Base-by-base conservation (phyloP, 1,140 invertebrate species). In the Acromyrmex echinatior region DNA sequence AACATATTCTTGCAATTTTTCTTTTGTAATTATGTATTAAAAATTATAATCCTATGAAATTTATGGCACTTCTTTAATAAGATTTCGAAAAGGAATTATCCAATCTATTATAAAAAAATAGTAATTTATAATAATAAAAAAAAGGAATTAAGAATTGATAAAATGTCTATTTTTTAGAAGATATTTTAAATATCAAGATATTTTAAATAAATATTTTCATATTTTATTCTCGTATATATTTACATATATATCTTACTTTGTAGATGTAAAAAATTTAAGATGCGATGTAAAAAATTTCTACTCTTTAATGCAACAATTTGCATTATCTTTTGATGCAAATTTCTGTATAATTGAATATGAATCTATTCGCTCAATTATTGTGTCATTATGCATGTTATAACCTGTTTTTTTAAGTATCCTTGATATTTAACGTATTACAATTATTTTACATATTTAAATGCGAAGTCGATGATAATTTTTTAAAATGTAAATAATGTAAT, bases 361-460 rank as follows among this genome's bases (percentile, higher is more conserved):
- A 39, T 81, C 21, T 14, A 14, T 45, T 45, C 2, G 9, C 39
- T 45, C 39, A 45, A 45, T 14, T 16, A 51, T 51, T 51, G 14
- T 5, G 49, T 51, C 14, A 25, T 16, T 39, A 21, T 6, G 28
- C 28, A 56, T 66, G 3, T 51, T 31, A 12, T 10, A 80, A 2
- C 7, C 3, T 80, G 45, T 53, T 35, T 79, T 68, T 68, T 1
- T 12, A 45, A 31, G 31, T 45, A 28, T 28, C 10, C 16, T 51
- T 79, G 77, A 65, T 58, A 5, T 21, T 66, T 79, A 63, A 51
- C 51, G 63, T 35, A 21, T 25, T 12, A 3, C 18, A 31, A 49
- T 12, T 21, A 51, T 31, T 66, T 66, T 76, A n/a, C 25, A 49
- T 66, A 79, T 79, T 79, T 79, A 35, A 79, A 0, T 39, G n/a